Conservation (phyloP, 2,888 invertebrate genomes). For the Ethmia dodecea region DNA sequence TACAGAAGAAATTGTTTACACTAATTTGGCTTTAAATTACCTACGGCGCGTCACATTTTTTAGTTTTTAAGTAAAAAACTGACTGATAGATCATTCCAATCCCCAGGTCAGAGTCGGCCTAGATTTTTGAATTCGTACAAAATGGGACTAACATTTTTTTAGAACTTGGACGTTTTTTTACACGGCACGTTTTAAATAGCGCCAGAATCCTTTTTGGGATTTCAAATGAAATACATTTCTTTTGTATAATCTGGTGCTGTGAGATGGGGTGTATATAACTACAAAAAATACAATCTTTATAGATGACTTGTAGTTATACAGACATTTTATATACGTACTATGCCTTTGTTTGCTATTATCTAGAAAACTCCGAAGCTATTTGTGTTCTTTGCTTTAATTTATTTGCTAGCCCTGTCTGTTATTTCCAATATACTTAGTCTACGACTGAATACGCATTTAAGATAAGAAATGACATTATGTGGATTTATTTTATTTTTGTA, state of each 20-base stretch:
- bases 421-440: slow-evolving; percentile 19
- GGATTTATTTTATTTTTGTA: not conserved
- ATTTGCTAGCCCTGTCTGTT: too few relatives aligned
- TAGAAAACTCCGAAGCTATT: too few relatives aligned
- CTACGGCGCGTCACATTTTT: slow-evolving; percentile 8
- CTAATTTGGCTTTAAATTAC: slow-evolving; percentile 13
- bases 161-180: slow-evolving; percentile 18
- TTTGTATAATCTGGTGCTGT: slow-evolving; percentile 31
- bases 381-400: too few relatives aligned
- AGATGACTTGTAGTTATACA: too few relatives aligned
- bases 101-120: slow-evolving; percentile 19
- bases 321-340: too few relatives aligned
- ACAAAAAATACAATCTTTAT: too few relatives aligned
- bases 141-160: slow-evolving; percentile 22
- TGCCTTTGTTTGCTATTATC: too few relatives aligned
- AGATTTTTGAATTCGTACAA: slow-evolving; percentile 21
- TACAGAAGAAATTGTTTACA: slow-evolving; percentile 22
- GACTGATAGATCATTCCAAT: slow-evolving; percentile 38
- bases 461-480: not conserved
- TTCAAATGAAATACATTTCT: slow-evolving; percentile 1
- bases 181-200: slow-evolving; percentile 12
- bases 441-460: slow-evolving; percentile 30
- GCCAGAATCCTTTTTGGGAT: slow-evolving; percentile 17
- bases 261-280: too few relatives aligned
- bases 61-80: slow-evolving; percentile 26